Base-by-base conservation (phyloP, 2,113 vertebrate species). In the Psettodes erumei region DNA sequence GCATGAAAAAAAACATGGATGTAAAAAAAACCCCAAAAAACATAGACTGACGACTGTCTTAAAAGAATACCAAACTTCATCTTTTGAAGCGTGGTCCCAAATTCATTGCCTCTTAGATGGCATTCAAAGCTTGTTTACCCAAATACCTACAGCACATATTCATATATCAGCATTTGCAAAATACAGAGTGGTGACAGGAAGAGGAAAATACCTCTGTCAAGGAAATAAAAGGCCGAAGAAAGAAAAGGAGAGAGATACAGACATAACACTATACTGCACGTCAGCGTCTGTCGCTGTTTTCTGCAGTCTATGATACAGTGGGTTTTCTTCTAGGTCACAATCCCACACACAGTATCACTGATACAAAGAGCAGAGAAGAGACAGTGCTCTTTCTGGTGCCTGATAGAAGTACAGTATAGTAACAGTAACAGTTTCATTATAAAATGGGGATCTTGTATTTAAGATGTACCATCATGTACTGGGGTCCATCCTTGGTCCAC, bases 91-190 rank as follows among this genome's bases (percentile, higher is more conserved):
- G 59, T 56, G 35, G 28, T 71, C 77, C 62, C 63, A 71, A 86
- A 59, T 21, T 5, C 27, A 35, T 68, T 47, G 42, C 59, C 16
- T 81, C 51, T 77, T 48, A 47, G 64, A 73, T 54, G 38, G 11
- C 47, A 28, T 75, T 83, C 60, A 79, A 83, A 75, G 72, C 76
- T 86, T 83, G 84, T 80, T 86, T 83, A 76, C 35, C 33, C 50
- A 79, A 62, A 86, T 64, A 77, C 71, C 55, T 77, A 65, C 58
- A 76, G 80, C 45, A 25, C 32, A 64, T 69, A 63, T 50, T 67
- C 51, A 30, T 61, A 55, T 43, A 69, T 72, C 56, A 60, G 71
- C 68, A 28, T 75, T 71, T 78, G 50, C 0, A 1, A 71, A 70
- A 82, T 62, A 82, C 59, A 76, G 33, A 72, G 6, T 21, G 28